phyloP scores from a whole-genome alignment of 2,888 invertebrate species.

The Nineta flava region DNA sequence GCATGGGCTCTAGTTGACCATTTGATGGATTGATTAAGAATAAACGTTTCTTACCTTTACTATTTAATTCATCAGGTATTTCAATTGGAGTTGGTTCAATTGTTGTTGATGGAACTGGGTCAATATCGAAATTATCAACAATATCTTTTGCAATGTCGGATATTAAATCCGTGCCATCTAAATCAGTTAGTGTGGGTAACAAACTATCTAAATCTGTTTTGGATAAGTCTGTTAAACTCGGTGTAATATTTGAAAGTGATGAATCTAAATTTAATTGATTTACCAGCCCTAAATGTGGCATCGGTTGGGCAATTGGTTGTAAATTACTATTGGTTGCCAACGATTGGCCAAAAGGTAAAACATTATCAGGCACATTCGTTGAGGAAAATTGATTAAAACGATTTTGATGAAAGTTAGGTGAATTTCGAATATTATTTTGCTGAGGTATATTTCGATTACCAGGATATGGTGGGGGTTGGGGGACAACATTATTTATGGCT shows the following conservation, averaged over 20 bases:
- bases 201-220: constrained; percentile 45
- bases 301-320: constrained; percentile 17
- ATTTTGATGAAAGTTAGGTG: constrained; percentile 15
- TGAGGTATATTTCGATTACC: constrained; percentile 8
- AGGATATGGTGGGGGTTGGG: constrained; percentile 18
- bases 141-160: constrained; percentile 31
- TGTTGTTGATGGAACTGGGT: constrained; percentile 16
- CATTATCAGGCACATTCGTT: constrained; percentile 5
- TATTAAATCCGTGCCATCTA: constrained; percentile 35
- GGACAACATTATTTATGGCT: constrained; percentile 10
- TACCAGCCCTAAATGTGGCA: constrained; percentile 18
- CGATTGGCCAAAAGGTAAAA: constrained; percentile 9
- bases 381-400: not conserved
- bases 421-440: constrained; percentile 14
- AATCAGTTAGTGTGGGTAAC: constrained; percentile 41
- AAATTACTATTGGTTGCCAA: constrained; percentile 27
- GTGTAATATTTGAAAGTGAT: constrained; percentile 24
- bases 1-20: constrained; percentile 69
- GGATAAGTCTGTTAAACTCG: constrained; percentile 26
- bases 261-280: constrained; percentile 13
- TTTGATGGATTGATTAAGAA: constrained; percentile 83
- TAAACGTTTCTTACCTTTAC: constrained; percentile 53
- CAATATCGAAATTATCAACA: constrained; percentile 14
- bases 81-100: constrained; percentile 1
- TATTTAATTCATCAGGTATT: constrained; percentile 34